phyloP scores from a whole-genome alignment of 2,113 vertebrate species.

The Meriones unguiculatus region DNA sequence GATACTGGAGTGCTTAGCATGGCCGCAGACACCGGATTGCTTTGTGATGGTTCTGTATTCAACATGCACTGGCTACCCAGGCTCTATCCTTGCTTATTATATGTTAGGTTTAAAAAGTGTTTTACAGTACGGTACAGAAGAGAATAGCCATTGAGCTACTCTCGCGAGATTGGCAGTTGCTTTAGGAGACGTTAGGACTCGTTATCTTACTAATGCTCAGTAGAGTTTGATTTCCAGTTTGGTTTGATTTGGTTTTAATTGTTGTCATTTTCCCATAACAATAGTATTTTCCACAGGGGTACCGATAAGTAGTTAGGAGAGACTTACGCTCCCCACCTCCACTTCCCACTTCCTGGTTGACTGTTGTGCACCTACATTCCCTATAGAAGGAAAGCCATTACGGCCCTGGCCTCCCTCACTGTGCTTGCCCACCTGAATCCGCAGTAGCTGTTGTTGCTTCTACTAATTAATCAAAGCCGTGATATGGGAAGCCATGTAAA shows the following conservation, averaged over 20 bases:
- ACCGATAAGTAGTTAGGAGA: not conserved
- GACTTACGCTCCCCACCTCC: not conserved
- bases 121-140: not conserved
- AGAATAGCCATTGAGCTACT: not conserved
- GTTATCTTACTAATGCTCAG: not conserved
- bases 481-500: not conserved
- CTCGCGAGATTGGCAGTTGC: not conserved
- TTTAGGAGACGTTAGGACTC: not conserved
- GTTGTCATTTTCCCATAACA: not conserved
- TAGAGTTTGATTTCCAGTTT: not conserved
- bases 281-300: not conserved
- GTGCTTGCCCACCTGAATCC: not conserved
- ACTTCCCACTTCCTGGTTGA: not conserved
- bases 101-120: not conserved
- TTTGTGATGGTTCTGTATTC: not conserved
- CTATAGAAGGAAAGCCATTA: not conserved
- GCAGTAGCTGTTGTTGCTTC: not conserved
- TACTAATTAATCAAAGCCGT: not conserved
- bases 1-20: not conserved
- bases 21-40: not conserved
- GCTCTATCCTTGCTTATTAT: conserved; percentile 12
- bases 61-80: not conserved
- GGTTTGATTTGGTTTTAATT: conserved; percentile 45
- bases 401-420: not conserved
- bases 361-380: not conserved